Conservation (phyloP, 2,888 invertebrate species). For the Polyommatus iphigenia region DNA sequence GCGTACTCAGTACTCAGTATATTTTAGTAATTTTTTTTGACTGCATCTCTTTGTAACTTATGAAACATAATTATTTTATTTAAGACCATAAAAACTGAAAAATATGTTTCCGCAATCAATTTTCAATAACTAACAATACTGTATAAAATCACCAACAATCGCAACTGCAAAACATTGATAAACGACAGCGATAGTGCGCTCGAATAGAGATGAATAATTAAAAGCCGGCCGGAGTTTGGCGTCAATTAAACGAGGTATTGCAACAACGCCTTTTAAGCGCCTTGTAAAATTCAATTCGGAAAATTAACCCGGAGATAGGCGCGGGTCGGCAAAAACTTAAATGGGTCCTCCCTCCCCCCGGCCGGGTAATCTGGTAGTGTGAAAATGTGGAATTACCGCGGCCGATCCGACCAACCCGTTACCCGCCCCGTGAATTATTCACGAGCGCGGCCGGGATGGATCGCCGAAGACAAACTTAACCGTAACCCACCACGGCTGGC, state of each 20-base stretch:
- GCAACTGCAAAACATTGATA: background rate
- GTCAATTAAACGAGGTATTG: conserved; percentile 70
- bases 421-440: conserved; percentile 64
- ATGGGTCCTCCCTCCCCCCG: conserved; percentile 57
- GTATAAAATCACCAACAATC: background rate
- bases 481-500: conserved; percentile 65
- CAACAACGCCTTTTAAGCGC: conserved; percentile 60
- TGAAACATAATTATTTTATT: too few species aligned
- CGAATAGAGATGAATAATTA: conserved; percentile 57
- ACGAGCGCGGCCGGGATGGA: conserved; percentile 57
- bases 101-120: background rate
- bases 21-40: too few species aligned
- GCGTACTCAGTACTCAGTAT: too few species aligned
- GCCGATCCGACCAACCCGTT: conserved; percentile 54
- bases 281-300: conserved; percentile 66
- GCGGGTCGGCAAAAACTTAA: conserved; percentile 66
- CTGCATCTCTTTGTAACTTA: too few species aligned
- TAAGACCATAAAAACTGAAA: too few species aligned
- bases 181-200: conserved; percentile 5
- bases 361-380: conserved; percentile 43
- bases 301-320: conserved; percentile 68
- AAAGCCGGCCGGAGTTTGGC: conserved; percentile 54
- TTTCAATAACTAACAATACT: background rate
- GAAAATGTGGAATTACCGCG: conserved; percentile 69
- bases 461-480: conserved; percentile 40